Base-by-base conservation (phyloP, 2,113 vertebrate genomes). In the Pycnonotus jocosus region DNA sequence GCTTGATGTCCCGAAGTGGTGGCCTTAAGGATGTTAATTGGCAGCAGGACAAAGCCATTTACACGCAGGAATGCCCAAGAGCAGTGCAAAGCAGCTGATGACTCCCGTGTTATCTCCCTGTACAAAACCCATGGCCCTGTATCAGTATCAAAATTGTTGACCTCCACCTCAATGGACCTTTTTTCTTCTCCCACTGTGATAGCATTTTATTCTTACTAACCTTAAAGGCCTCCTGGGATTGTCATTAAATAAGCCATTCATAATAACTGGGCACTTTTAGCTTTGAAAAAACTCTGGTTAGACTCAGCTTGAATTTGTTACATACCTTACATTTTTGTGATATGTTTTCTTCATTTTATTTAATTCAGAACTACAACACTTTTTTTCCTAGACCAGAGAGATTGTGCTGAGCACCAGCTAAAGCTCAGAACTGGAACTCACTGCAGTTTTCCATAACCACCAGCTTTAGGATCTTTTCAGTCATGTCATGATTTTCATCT, bases 11-110 rank as follows among this genome's bases (percentile, higher is more conserved):
- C 74, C 48, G 71, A 61, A 56, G 47, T 77, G 21, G 60, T 95
- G 81, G 81, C 93, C 86, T 58, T 40, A 11, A 77, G 87, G 91
- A 70, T 72, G 69, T 81, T 70, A 72, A 71, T 4, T 96, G 90
- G 20, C 66, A 90, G 73, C 53, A 91, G 86, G 37, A 83, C 82
- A 96, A 94, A 96, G 71, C 37, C 40, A 82, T 93, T 86, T 61
- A 47, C 42, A 91, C 68, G 25, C 61, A 95, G 88, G 58, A 95
- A 73, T 92, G 73, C 42, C 78, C 56, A n/a, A 14, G 53, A 77
- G 78, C 93, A 72, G 40, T 37, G 70, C 74, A 80, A 76, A 96
- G 70, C 54, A 94, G 44, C 53, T 95, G 57, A 82, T 81, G 9
- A 2, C 81, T 96, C 61, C 68, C 58, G 3, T 50, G 23, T 69